Conservation (phyloP, 2,113 vertebrate species). For the Entomyzon cyanotis region DNA sequence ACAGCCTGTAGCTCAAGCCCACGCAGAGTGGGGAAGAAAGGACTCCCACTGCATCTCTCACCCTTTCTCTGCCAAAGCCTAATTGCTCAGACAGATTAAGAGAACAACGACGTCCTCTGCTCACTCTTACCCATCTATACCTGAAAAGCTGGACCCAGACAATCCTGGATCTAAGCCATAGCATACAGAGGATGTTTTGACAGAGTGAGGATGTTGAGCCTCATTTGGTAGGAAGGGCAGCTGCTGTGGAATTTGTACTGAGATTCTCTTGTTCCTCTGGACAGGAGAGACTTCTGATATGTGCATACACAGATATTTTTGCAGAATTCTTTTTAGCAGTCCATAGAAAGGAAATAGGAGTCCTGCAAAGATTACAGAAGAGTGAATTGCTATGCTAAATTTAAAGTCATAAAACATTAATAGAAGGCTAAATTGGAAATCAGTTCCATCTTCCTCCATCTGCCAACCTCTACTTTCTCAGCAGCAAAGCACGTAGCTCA, state of each 20-base stretch:
- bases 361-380: neutral
- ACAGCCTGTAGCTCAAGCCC: neutral
- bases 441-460: conserved; percentile 20
- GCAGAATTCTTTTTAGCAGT: neutral
- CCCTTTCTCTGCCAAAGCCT: neutral
- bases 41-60: neutral
- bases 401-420: conserved; percentile 62
- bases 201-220: neutral
- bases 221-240: neutral
- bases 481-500: conserved; percentile 30
- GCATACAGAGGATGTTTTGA: conserved; percentile 1
- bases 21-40: neutral
- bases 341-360: neutral
- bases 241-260: neutral
- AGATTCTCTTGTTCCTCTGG: neutral
- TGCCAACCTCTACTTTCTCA: conserved; percentile 29
- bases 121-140: neutral
- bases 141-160: neutral
- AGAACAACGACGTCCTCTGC: conserved; percentile 5
- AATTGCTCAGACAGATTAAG: conserved; percentile 13
- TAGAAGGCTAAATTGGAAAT: conserved; percentile 50
- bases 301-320: neutral
- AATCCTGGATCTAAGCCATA: neutral
- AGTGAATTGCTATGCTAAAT: conserved; percentile 32
- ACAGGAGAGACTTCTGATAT: neutral